A percentile compares a stretch with the other conserved stretches of the same genome.
phyloP scores from a whole-genome alignment of 2,888 invertebrate species.

The Drosophila vallismaia region DNA sequence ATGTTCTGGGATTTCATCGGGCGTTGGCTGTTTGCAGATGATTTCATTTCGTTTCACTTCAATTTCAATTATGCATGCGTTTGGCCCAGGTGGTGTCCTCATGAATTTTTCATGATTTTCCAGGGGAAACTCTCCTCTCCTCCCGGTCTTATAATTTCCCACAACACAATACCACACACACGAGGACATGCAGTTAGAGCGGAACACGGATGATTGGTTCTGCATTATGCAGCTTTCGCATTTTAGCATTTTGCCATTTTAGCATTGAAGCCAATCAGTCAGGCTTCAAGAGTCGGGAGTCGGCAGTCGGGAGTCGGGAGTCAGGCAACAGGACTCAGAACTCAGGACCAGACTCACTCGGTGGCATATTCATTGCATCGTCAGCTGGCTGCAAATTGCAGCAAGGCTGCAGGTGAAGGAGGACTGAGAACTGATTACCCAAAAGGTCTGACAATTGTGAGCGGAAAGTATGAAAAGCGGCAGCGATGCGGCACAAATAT shows the following conservation, averaged over 20 bases:
- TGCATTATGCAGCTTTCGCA: constrained; percentile 54
- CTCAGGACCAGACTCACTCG: not conserved
- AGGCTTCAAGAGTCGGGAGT: not conserved
- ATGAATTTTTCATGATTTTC: constrained; percentile 47
- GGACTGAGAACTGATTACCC: not conserved
- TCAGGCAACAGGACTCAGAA: not conserved
- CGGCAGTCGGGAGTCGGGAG: constrained; percentile 4
- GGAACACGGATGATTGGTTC: constrained; percentile 49
- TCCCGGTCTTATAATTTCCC: not conserved
- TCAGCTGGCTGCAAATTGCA: not conserved
- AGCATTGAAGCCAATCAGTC: constrained; percentile 55
- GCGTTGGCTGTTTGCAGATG: constrained; percentile 21
- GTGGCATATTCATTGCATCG: not conserved
- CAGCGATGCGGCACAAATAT: constrained; percentile 22
- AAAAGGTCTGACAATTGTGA: not conserved
- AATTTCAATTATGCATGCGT: constrained; percentile 16
- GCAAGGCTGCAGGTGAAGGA: not conserved
- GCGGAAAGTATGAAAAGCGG: constrained; percentile 1
- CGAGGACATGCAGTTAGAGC: constrained; percentile 8
- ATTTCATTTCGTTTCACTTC: constrained; percentile 10
- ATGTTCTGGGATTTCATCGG: constrained; percentile 4
- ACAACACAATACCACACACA: not conserved
- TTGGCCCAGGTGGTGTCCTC: constrained; percentile 42
- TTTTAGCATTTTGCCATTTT: constrained; percentile 6
- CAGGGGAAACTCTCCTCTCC: too few species aligned